Percentiles rank a stretch among this genome's conserved stretches.
These are phyloP conservation scores for Butorides virescens DNA, from an alignment of 2,113 vertebrate genomes.

Conservation along the genomic window DNA sequence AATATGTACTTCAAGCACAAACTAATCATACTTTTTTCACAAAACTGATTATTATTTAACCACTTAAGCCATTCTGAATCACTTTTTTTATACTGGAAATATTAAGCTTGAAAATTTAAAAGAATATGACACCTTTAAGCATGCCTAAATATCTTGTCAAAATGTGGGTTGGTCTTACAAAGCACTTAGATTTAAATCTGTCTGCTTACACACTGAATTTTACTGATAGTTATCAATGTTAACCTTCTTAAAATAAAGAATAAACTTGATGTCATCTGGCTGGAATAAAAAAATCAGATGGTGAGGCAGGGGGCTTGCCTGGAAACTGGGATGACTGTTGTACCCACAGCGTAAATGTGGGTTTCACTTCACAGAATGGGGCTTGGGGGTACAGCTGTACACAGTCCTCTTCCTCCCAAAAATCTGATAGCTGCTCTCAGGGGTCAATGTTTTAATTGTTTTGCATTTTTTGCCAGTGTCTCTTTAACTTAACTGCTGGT, in stretches of 20 bases:
- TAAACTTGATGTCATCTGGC: not conserved
- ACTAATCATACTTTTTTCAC: not conserved
- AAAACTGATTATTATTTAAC: not conserved
- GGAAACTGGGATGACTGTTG: not conserved
- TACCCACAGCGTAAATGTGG: not conserved
- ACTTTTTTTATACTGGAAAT: not conserved
- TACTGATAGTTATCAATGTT: not conserved
- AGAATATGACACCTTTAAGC: not conserved
- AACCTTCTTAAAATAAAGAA: not conserved
- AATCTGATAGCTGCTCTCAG: not conserved
- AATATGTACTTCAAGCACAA: not conserved
- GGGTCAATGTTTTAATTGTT: accelerated
- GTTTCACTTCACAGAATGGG: not conserved
- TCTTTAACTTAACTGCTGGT: not conserved
- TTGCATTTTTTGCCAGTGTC: not conserved
- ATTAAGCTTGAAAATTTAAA: not conserved
- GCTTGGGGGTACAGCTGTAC: not conserved
- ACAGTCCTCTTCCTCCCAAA: not conserved
- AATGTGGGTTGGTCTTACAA: not conserved
- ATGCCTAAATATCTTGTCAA: not conserved
- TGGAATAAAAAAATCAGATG: not conserved
- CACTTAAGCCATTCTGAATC: not conserved
- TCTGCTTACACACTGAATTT: not conserved
- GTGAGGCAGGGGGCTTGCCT: not conserved
- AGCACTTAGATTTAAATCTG: not conserved